Evolutionary conservation across 1,140 invertebrate genomes (phyloP).

Genomic region (Meloidogyne exigua): DNA sequence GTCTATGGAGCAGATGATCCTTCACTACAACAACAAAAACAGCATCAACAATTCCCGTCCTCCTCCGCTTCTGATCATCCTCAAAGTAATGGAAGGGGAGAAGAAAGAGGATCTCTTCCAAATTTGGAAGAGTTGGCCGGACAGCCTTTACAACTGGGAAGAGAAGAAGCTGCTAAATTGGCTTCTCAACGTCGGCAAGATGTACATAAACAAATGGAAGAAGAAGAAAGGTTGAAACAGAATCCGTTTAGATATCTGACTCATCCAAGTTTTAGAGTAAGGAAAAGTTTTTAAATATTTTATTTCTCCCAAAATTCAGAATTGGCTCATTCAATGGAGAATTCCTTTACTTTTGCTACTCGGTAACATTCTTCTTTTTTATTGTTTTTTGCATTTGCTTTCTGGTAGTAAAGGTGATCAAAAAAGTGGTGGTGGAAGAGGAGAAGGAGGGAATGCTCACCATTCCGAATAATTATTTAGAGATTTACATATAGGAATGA

Average conservation of each 20-base stretch:
- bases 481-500: neutral
- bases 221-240: constrained; percentile 83
- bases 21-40: neutral
- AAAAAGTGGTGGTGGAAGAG: neutral
- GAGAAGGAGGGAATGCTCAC: neutral
- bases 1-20: constrained; percentile 22
- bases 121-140: constrained; percentile 74
- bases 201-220: constrained; percentile 82
- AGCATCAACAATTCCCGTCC: neutral
- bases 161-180: constrained; percentile 89
- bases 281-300: constrained; percentile 48
- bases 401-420: constrained; percentile 18
- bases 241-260: constrained; percentile 90
- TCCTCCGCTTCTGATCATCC: constrained; percentile 6
- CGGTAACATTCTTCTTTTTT: constrained; percentile 52
- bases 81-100: constrained; percentile 25
- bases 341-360: constrained; percentile 43
- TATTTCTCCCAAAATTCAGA: constrained; percentile 40
- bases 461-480: neutral
- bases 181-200: constrained; percentile 89
- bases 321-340: constrained; percentile 43
- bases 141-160: constrained; percentile 71
- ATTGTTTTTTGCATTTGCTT: constrained; percentile 50
- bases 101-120: constrained; percentile 73
- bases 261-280: constrained; percentile 93